Conservation (phyloP, 2,797 vertebrate genomes). For the Rhabdophis nuchalis region DNA sequence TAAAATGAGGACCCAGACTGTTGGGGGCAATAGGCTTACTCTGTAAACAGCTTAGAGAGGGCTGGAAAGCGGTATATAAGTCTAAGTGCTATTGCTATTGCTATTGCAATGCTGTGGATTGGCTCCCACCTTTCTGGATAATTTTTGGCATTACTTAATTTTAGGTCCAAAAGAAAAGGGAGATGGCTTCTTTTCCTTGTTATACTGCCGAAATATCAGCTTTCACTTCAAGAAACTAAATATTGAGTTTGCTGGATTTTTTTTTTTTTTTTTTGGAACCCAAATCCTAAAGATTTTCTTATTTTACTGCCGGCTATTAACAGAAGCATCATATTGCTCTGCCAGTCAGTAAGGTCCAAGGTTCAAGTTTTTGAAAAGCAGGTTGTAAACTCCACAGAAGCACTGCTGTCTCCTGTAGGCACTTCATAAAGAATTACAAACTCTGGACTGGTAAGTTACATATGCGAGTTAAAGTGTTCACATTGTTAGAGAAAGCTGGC, state of each 20-base stretch:
- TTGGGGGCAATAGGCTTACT: too few species aligned
- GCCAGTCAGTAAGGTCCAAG: fast-evolving
- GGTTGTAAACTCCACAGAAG: not conserved
- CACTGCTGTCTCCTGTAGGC: not conserved
- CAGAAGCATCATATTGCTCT: not conserved
- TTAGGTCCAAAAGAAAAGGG: not conserved
- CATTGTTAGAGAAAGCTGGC: not conserved
- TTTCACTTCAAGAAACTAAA: not conserved
- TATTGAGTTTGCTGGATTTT: not conserved
- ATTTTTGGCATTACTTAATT: not conserved
- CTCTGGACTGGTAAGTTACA: not conserved
- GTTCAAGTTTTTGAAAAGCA: not conserved
- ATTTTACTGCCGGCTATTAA: not conserved
- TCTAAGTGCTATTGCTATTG: too few species aligned
- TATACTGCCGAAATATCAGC: constrained; percentile 6
- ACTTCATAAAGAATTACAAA: not conserved
- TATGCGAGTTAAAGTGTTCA: not conserved
- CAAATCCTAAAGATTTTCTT: not conserved
- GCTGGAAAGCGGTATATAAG: too few species aligned
- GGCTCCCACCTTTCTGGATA: not conserved
- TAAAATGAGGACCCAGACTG: too few species aligned
- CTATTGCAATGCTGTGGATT: not conserved
- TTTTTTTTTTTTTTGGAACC: not conserved
- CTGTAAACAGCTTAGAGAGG: too few species aligned
- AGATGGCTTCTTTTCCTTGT: not conserved